phyloP scores from a whole-genome alignment of 2,888 invertebrate species.

The Mechanitis messenoides region DNA sequence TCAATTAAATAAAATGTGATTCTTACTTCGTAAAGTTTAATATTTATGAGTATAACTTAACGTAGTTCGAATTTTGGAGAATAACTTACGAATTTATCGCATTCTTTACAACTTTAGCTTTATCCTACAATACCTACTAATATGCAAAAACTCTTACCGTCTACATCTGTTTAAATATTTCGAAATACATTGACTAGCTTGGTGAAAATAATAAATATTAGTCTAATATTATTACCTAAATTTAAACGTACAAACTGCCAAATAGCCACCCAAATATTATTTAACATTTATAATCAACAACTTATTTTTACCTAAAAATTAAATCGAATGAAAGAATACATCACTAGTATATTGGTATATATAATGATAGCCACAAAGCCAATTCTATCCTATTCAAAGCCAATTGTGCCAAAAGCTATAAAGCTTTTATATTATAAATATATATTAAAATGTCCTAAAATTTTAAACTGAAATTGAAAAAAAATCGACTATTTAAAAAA shows the following conservation, averaged over 20 bases:
- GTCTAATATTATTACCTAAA: constrained; percentile 16
- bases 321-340: neutral
- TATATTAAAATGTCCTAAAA: neutral
- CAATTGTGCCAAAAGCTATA: neutral
- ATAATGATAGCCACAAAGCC: neutral
- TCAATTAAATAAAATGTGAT: too few species aligned
- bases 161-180: neutral
- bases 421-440: neutral
- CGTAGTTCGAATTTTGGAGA: too few species aligned
- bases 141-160: neutral
- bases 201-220: constrained; percentile 20
- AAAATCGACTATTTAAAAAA: too few species aligned
- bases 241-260: constrained; percentile 33
- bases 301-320: constrained; percentile 2
- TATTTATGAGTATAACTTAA: too few species aligned
- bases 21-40: too few species aligned
- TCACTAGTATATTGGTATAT: neutral
- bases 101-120: neutral
- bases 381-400: constrained; percentile 1
- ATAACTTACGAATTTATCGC: too few species aligned
- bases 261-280: constrained; percentile 30
- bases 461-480: neutral
- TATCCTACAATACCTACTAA: neutral
- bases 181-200: constrained; percentile 20
- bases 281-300: too few species aligned